Conservation (phyloP, 2,113 vertebrate genomes). For the Ivindomyrus marchei region DNA sequence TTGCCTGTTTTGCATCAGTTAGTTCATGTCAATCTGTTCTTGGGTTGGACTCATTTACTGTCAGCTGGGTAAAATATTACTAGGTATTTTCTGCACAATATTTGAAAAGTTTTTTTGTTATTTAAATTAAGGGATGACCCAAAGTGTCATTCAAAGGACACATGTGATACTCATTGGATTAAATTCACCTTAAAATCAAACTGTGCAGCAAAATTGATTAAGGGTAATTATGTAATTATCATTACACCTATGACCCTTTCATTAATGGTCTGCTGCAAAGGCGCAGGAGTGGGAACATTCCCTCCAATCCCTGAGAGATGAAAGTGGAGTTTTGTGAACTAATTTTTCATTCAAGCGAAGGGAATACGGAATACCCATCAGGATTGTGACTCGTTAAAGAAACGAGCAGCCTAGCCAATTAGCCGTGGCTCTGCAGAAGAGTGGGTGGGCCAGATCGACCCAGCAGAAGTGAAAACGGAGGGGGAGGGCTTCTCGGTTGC, state of each 20-base stretch:
- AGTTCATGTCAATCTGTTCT: not conserved
- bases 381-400: not conserved
- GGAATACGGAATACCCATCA: not conserved
- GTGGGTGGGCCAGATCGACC: not conserved
- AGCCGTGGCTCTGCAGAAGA: not conserved
- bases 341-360: slow-evolving; percentile 13
- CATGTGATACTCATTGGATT: not conserved
- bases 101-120: not conserved
- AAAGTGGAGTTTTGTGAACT: not conserved
- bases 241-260: not conserved
- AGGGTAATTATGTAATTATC: not conserved
- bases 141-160: not conserved
- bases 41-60: not conserved
- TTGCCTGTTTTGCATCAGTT: not conserved
- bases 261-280: slow-evolving; percentile 8
- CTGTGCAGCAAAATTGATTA: not conserved
- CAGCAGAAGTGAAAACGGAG: not conserved
- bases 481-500: not conserved
- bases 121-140: not conserved
- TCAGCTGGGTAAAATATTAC: not conserved
- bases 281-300: not conserved
- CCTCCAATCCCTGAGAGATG: not conserved
- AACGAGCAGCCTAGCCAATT: not conserved
- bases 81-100: not conserved
- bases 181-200: not conserved